Conservation (phyloP, 2,888 invertebrate genomes). For the Bursaphelenchus okinawaensis region DNA sequence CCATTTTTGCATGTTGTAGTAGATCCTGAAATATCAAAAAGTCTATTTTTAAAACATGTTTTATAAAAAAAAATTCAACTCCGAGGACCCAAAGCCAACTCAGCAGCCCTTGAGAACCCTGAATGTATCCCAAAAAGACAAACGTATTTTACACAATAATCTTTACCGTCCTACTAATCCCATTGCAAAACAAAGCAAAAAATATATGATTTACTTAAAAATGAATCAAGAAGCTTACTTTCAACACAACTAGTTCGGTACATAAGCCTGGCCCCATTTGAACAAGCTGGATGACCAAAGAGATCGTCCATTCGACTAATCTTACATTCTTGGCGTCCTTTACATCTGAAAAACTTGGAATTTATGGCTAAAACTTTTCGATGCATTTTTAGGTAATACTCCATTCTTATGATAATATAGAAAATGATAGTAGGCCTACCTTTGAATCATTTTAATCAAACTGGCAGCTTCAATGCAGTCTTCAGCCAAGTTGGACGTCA, state of each 20-base stretch:
- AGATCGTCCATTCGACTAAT: not conserved
- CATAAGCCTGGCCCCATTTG: constrained; percentile 21
- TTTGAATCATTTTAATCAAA: constrained; percentile 13
- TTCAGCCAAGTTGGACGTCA: not conserved
- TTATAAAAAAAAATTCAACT: not conserved
- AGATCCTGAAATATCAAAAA: no score
- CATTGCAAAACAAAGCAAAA: no score
- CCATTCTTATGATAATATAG: no score
- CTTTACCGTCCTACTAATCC: no score
- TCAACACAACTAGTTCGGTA: constrained; percentile 30
- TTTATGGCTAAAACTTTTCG: no score
- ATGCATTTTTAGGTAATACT: no score
- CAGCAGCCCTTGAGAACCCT: constrained; percentile 11
- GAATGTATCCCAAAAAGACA: no score
- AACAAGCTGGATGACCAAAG: constrained; percentile 27
- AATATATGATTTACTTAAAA: no score
- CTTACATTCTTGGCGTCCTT: not conserved
- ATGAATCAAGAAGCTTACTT: no score
- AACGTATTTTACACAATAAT: no score
- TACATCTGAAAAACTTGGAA: no score
- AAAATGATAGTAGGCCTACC: constrained; percentile 6
- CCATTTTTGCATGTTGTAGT: constrained; percentile 17
- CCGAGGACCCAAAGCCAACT: not conserved
- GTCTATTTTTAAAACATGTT: constrained; percentile 6
- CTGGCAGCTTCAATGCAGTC: constrained; percentile 14